Conservation (phyloP, 2,797 vertebrate species). For the Epinephelus malabaricus region DNA sequence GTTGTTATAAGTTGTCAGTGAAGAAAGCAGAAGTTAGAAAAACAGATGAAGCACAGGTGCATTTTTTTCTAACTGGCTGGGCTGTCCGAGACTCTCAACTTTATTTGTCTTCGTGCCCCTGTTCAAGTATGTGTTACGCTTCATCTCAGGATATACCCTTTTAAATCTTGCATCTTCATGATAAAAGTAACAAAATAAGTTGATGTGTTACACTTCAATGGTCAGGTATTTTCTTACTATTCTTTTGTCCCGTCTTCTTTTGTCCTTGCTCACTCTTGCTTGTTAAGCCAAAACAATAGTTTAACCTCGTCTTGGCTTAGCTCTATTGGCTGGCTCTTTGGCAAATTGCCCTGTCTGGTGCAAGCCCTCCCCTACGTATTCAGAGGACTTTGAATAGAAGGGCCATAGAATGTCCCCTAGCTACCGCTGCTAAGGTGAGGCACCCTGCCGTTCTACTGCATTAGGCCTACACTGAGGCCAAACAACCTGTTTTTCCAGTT, state of each 20-base stretch:
- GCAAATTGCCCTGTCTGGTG: constrained; percentile 86
- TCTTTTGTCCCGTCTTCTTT: constrained; percentile 82
- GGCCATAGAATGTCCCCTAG: constrained; percentile 84
- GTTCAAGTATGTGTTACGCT: neutral
- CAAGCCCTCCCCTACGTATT: constrained; percentile 82
- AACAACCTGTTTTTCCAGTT: constrained; percentile 88
- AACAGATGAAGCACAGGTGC: constrained; percentile 60
- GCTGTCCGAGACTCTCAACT: constrained; percentile 27
- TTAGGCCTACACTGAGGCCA: constrained; percentile 77
- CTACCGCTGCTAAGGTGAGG: constrained; percentile 87
- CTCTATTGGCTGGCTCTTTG: constrained; percentile 86
- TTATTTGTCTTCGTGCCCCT: neutral
- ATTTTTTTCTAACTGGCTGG: constrained; percentile 43
- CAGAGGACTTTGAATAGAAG: constrained; percentile 85
- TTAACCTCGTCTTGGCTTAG: constrained; percentile 86
- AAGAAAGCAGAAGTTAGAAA: constrained; percentile 16
- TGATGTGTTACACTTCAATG: constrained; percentile 78
- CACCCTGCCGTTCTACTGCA: constrained; percentile 77
- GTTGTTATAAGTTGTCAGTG: constrained; percentile 8
- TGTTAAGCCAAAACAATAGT: constrained; percentile 89
- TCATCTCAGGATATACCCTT: constrained; percentile 35
- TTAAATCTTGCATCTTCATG: constrained; percentile 45
- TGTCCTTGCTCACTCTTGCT: constrained; percentile 88
- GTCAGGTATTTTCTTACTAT: constrained; percentile 83
- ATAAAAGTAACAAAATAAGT: constrained; percentile 78